Evolutionary conservation across 1,140 invertebrate species (phyloP).

Genomic region (Drosophila jambulina): DNA sequence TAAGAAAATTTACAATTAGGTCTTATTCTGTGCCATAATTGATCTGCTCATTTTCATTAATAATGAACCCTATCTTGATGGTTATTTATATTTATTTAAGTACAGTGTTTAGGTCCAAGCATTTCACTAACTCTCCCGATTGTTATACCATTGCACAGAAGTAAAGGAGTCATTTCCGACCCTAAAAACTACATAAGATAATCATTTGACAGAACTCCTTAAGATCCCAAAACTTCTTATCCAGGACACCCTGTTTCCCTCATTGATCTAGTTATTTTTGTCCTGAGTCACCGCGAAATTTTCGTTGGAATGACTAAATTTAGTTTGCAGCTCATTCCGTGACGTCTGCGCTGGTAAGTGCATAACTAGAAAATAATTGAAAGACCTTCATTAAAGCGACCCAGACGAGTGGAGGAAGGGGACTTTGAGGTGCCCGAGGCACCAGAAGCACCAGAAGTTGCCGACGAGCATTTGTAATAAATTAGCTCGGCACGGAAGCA

Average conservation of each 20-base stretch:
- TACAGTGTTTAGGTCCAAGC: neutral
- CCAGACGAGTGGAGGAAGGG: slow-evolving; percentile 11
- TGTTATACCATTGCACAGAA: neutral
- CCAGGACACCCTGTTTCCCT: neutral
- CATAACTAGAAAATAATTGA: slow-evolving; percentile 55
- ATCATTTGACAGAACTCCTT: neutral
- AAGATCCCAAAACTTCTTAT: neutral
- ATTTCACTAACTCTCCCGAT: no score
- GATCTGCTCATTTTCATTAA: neutral
- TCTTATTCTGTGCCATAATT: neutral
- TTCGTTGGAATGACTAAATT: slow-evolving; percentile 31
- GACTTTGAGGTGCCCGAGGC: neutral
- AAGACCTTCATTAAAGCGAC: slow-evolving; percentile 49
- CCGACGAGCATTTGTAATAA: slow-evolving; percentile 53
- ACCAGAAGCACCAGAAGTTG: slow-evolving; percentile 34
- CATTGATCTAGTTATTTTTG: slow-evolving; percentile 19
- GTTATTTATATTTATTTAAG: neutral
- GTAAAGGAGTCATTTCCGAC: no score
- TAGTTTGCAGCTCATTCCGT: slow-evolving; percentile 44
- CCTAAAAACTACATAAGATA: no score
- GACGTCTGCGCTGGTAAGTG: slow-evolving; percentile 36
- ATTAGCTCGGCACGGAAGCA: slow-evolving; percentile 61
- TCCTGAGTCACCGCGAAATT: slow-evolving; percentile 1
- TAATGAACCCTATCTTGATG: neutral
- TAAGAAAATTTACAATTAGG: neutral